Conservation (phyloP, 2,113 vertebrate species). For the Neodontobutis hainanensis region DNA sequence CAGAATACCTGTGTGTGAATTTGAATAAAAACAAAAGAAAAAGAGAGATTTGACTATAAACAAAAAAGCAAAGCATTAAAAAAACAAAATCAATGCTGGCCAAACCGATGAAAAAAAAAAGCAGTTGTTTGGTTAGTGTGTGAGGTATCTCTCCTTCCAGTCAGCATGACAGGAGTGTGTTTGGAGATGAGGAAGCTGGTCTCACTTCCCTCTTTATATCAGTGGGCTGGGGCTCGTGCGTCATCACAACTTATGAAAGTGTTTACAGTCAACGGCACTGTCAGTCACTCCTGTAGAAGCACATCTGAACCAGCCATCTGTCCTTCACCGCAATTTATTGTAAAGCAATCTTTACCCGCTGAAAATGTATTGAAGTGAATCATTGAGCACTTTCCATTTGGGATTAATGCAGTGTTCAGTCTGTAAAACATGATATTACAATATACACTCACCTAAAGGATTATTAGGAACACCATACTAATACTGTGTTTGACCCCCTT, state of each 20-base stretch:
- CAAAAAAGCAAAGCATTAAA: too few relatives aligned
- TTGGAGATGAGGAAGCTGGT: conserved; percentile 50
- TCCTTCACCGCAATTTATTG: not conserved
- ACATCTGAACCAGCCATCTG: not conserved
- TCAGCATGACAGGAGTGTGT: conserved; percentile 38
- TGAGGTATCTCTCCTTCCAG: not conserved
- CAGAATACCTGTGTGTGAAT: too few relatives aligned
- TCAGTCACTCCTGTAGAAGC: conserved; percentile 21
- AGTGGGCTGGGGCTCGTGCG: conserved; percentile 53
- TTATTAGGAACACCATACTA: too few relatives aligned
- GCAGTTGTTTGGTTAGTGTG: too few relatives aligned
- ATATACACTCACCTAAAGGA: too few relatives aligned
- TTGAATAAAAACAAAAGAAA: too few relatives aligned
- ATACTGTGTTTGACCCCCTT: too few relatives aligned
- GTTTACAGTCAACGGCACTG: conserved; percentile 65
- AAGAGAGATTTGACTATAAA: too few relatives aligned
- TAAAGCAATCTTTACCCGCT: not conserved
- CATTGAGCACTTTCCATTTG: conserved; percentile 4
- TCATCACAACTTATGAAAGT: conserved; percentile 68
- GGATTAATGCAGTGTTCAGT: not conserved
- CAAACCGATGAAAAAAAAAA: too few relatives aligned
- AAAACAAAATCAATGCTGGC: too few relatives aligned
- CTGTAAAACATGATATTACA: not conserved
- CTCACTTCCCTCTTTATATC: conserved; percentile 55
- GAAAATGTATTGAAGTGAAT: not conserved